phyloP scores from a whole-genome alignment of 2,888 invertebrate genomes.

The Lepidochrysops patricia region DNA sequence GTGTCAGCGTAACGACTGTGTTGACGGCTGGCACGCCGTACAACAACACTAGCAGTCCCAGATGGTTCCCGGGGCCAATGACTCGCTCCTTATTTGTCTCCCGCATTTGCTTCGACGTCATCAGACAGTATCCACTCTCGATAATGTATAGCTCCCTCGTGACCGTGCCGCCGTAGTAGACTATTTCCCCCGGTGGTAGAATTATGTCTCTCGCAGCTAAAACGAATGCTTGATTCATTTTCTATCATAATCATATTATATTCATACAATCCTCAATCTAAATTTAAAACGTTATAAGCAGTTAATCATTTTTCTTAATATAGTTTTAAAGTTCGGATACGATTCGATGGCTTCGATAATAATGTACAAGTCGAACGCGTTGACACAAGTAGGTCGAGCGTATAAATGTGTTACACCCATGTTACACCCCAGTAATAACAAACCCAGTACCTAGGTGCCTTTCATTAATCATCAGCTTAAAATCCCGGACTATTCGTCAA shows the following conservation, averaged over 20 bases:
- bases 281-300: neutral
- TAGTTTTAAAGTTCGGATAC: constrained; percentile 15
- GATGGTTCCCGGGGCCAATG: constrained; percentile 61
- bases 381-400: constrained; percentile 27
- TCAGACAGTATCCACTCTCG: constrained; percentile 65
- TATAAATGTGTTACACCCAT: constrained; percentile 25
- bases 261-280: neutral
- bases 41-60: constrained; percentile 61
- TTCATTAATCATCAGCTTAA: constrained; percentile 16
- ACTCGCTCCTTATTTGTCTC: constrained; percentile 45
- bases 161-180: constrained; percentile 67
- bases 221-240: constrained; percentile 2
- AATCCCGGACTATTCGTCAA: neutral
- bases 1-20: constrained; percentile 66
- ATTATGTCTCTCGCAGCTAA: constrained; percentile 59
- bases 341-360: constrained; percentile 23
- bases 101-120: constrained; percentile 46
- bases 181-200: constrained; percentile 67
- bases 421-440: constrained; percentile 26
- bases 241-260: too few relatives aligned
- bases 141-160: constrained; percentile 69
- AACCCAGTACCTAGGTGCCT: constrained; percentile 19
- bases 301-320: neutral
- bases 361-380: constrained; percentile 24
- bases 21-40: constrained; percentile 64